Conservation (phyloP, 1,140 invertebrate genomes). For the Oreohelix idahoensis region DNA sequence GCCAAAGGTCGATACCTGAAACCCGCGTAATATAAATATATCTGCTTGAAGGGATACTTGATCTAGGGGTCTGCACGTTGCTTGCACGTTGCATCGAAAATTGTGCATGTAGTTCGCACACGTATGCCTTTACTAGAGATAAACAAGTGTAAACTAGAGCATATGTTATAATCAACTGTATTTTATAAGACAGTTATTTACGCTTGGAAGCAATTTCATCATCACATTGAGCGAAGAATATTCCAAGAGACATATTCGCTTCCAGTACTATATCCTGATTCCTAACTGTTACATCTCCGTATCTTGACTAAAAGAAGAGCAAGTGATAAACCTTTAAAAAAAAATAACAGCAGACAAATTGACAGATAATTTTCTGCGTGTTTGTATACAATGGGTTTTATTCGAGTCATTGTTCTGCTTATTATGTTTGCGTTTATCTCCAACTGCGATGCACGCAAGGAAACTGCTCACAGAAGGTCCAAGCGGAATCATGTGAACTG, state of each 20-base stretch:
- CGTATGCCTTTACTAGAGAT: background rate
- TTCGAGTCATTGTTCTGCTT: background rate
- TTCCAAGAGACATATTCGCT: no score
- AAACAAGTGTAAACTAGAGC: background rate
- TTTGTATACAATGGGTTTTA: background rate
- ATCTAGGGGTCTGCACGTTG: background rate
- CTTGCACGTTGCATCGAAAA: background rate
- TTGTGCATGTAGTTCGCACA: background rate
- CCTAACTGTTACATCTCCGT: no score
- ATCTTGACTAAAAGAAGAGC: no score
- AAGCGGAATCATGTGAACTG: constrained; percentile 53
- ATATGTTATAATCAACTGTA: no score
- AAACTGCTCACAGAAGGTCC: constrained; percentile 10
- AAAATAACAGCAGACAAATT: no score
- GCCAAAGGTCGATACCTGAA: background rate
- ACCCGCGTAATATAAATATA: background rate
- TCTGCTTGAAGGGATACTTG: background rate
- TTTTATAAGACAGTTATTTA: no score
- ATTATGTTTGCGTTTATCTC: background rate
- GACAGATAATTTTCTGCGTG: no score
- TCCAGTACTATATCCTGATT: no score
- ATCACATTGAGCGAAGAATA: no score
- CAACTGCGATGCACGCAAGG: background rate
- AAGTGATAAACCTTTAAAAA: no score
- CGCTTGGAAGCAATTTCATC: no score